Evolutionary conservation across 2,888 invertebrate genomes (phyloP).

Genomic region (Acronicta alni): DNA sequence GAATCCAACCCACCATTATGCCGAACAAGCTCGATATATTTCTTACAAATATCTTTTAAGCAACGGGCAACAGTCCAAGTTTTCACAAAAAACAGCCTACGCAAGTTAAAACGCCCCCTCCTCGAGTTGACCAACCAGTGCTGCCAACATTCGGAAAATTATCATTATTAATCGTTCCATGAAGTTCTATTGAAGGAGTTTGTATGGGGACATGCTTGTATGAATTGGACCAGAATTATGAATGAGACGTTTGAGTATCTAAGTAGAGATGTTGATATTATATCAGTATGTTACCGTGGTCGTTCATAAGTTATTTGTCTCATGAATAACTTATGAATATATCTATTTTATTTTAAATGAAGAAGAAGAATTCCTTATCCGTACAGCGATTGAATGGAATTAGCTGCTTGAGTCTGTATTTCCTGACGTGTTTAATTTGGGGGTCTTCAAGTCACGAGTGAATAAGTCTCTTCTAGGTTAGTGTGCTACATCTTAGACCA

Average conservation of each 20-base stretch:
- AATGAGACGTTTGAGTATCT: neutral
- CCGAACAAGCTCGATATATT: constrained; percentile 8
- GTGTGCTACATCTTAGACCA: too few relatives aligned
- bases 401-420: too few relatives aligned
- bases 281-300: neutral
- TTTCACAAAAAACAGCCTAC: constrained; percentile 35
- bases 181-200: neutral
- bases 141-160: constrained; percentile 36
- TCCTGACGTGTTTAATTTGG: too few relatives aligned
- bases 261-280: neutral
- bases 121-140: constrained; percentile 14
- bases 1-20: neutral
- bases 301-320: too few relatives aligned
- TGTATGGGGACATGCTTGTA: neutral
- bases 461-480: too few relatives aligned
- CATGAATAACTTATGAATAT: too few relatives aligned
- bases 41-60: constrained; percentile 28
- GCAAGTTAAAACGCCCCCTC: constrained; percentile 28
- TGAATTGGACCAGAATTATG: neutral
- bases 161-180: constrained; percentile 26
- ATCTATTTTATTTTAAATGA: too few relatives aligned
- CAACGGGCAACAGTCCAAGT: constrained; percentile 38
- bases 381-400: too few relatives aligned
- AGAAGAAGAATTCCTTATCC: too few relatives aligned
- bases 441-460: too few relatives aligned